Evolutionary conservation across 1,140 invertebrate genomes (phyloP).

Genomic region (Delia radicum): DNA sequence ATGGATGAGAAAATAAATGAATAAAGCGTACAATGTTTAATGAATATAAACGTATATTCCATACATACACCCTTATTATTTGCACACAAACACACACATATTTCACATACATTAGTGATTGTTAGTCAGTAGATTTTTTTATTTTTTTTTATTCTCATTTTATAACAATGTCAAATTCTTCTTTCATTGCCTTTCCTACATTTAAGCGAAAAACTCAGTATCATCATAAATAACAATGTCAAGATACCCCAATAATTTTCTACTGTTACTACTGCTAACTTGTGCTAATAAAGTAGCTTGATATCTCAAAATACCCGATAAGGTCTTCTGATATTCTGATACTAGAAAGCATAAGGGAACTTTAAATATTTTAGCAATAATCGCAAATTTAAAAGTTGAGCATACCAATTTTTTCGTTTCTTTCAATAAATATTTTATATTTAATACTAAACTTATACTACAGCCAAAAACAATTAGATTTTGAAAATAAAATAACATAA

Average conservation of each 20-base stretch:
- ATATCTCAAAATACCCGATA: too few relatives aligned
- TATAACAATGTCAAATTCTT: conserved; percentile 14
- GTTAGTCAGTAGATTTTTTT: background rate
- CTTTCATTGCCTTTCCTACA: background rate
- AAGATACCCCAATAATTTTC: conserved; percentile 5
- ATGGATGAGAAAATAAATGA: background rate
- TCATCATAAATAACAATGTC: conserved; percentile 23
- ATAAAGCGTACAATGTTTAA: background rate
- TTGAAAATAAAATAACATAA: too few relatives aligned
- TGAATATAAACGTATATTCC: background rate
- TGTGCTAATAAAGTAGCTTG: background rate
- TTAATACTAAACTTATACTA: too few relatives aligned
- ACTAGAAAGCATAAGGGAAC: too few relatives aligned
- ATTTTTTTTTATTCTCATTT: background rate
- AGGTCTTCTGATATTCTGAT: too few relatives aligned
- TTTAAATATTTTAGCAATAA: too few relatives aligned
- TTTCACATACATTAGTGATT: background rate
- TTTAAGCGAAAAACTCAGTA: background rate
- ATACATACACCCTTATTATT: background rate
- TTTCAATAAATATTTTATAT: too few relatives aligned
- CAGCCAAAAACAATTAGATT: too few relatives aligned
- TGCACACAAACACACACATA: too few relatives aligned
- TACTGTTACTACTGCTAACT: background rate
- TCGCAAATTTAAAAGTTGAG: too few relatives aligned
- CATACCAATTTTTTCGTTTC: too few relatives aligned